phyloP scores from a whole-genome alignment of 2,888 invertebrate genomes.

The Atethmia centrago region DNA sequence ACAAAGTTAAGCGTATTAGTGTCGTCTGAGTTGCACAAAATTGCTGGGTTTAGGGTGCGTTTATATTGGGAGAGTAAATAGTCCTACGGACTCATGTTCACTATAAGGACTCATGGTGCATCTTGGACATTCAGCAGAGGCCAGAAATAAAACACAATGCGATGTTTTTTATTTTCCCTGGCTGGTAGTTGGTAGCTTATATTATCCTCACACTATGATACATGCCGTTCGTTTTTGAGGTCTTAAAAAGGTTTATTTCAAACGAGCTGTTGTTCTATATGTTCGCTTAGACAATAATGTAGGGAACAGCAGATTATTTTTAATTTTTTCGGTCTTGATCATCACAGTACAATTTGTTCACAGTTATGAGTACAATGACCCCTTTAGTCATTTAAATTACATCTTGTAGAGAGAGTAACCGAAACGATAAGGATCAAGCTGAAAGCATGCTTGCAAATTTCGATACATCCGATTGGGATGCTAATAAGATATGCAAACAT shows the following conservation, averaged over 20 bases:
- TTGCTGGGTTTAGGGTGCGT: conserved; percentile 12
- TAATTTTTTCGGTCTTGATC: too few relatives aligned
- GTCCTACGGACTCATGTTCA: too few relatives aligned
- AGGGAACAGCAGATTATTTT: too few relatives aligned
- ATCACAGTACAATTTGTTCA: too few relatives aligned
- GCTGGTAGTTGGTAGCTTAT: not conserved
- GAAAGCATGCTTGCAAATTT: not conserved
- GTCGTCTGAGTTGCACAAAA: conserved; percentile 14
- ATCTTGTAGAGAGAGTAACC: not conserved
- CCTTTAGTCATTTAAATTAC: not conserved
- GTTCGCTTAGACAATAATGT: too few relatives aligned
- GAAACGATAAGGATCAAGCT: not conserved
- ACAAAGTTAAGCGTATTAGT: conserved; percentile 44
- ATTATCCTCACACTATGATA: not conserved
- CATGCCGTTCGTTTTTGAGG: too few relatives aligned
- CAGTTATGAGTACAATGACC: too few relatives aligned
- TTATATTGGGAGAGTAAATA: not conserved
- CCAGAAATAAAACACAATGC: not conserved
- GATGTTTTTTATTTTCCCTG: too few relatives aligned
- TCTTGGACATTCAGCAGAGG: not conserved
- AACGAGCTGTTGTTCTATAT: too few relatives aligned
- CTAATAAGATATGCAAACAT: conserved; percentile 28
- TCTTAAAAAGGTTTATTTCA: too few relatives aligned
- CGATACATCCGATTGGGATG: not conserved
- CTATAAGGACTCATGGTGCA: too few relatives aligned